Base-by-base conservation (phyloP, 2,797 vertebrate species). In the Smutsia gigantea region DNA sequence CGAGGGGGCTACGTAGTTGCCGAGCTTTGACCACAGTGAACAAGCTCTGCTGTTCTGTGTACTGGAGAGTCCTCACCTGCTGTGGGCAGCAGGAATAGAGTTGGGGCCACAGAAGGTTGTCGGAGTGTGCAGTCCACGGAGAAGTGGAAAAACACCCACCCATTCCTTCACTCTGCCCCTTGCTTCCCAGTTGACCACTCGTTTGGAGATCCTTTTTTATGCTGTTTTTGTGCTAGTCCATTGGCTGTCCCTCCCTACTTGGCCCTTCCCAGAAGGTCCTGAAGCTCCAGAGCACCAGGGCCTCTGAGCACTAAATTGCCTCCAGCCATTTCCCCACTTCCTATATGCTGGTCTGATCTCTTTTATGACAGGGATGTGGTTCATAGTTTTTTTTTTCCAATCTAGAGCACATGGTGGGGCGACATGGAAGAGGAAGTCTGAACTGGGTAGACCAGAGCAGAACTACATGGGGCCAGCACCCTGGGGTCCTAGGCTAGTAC, bases 321-420 rank as follows among this genome's bases (percentile, higher is more conserved):
- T 25, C 85, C 68, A 74, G 66, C 29, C 12, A 4, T 49, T 31
- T 78, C 53, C 57, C 89, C n/a, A 7, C 72, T 95, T 94, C 83
- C 89, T 64, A 75, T 14, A 15, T 11, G 37, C 90, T 21, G 69
- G 21, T 37, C 83, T 95, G 95, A 87, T 29, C 89, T 89, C 79
- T 31, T 68, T 71, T 79, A 69, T 8, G 74, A 71, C 78, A 15
- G 86, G 66, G 34, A 57, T 29, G 7, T 10, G 74, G 90, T 34
- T 94, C 63, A n/a, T 15, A 31, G n/a, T 88, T 86, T 91, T n/a
- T 78, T 94, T 93, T 86, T 88, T 46, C 9, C 46, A 10, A 66
- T 91, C 53, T 21, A 27, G 88, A 57, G 61, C 63, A 11, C 15
- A 1, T 9, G 9, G 51, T 12, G 2, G 59, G 64, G 72, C 17